Evolutionary conservation across 1,140 invertebrate species (phyloP).

Genomic region (Hylaeus anthracinus): DNA sequence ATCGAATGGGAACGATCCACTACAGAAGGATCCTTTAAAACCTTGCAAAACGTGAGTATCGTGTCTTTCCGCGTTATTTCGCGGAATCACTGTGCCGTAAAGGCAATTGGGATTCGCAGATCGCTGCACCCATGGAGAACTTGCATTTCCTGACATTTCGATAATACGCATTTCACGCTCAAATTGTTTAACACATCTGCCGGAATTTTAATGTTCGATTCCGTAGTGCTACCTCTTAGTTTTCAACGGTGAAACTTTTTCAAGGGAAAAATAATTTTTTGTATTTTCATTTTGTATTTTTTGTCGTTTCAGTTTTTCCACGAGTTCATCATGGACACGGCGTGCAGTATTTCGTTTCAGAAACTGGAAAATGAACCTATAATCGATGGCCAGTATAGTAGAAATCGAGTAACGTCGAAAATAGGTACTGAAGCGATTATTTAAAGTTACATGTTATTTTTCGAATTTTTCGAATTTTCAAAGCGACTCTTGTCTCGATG

Average conservation of each 20-base stretch:
- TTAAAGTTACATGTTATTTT: not conserved
- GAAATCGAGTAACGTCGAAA: not conserved
- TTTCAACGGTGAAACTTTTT: no score
- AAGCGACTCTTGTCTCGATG: no score
- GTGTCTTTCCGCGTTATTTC: not conserved
- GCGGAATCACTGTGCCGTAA: not conserved
- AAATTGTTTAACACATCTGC: no score
- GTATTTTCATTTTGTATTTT: not conserved
- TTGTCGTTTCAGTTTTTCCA: not conserved
- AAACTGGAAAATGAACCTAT: conserved; percentile 10
- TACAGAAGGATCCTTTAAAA: not conserved
- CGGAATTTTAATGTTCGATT: no score
- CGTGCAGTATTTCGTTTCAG: not conserved
- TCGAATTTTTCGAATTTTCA: not conserved
- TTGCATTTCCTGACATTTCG: not conserved
- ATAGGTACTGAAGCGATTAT: not conserved
- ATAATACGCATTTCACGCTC: not conserved
- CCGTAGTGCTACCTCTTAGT: no score
- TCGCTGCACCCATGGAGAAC: not conserved
- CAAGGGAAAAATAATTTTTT: not conserved
- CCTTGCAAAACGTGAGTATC: conserved; percentile 16
- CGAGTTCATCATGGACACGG: not conserved
- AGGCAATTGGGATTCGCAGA: not conserved
- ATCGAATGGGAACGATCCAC: conserved; percentile 26
- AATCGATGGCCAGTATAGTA: conserved; percentile 10